Evolutionary conservation across 2,888 invertebrate species (phyloP).

Genomic region (Synanthedon andrenaeformis): DNA sequence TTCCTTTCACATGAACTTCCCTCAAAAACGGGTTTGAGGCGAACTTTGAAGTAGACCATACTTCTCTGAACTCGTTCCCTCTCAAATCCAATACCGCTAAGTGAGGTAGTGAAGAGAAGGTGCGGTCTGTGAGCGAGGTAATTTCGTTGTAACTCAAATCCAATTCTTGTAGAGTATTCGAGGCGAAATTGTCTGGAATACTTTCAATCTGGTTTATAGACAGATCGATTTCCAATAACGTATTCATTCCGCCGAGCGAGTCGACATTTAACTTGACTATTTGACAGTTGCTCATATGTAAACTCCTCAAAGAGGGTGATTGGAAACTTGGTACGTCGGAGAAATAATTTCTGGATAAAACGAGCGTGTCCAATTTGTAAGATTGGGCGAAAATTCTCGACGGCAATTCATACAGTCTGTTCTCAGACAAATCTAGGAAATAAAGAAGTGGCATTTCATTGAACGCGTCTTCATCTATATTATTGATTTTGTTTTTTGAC

Average conservation of each 20-base stretch:
- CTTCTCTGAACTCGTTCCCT: slow-evolving; percentile 77
- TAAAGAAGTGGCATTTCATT: slow-evolving; percentile 63
- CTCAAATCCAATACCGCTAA: slow-evolving; percentile 75
- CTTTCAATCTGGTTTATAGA: slow-evolving; percentile 75
- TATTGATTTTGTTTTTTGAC: slow-evolving; percentile 74
- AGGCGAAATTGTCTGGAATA: slow-evolving; percentile 71
- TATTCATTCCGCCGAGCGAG: slow-evolving; percentile 67
- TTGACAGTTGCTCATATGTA: slow-evolving; percentile 75
- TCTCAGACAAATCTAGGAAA: slow-evolving; percentile 76
- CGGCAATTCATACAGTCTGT: slow-evolving; percentile 72
- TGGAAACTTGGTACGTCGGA: slow-evolving; percentile 67
- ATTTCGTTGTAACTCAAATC: slow-evolving; percentile 73
- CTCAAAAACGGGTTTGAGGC: slow-evolving; percentile 70
- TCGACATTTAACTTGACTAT: slow-evolving; percentile 63
- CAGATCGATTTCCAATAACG: slow-evolving; percentile 71
- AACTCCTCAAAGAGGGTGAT: slow-evolving; percentile 65
- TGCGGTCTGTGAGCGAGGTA: slow-evolving; percentile 67
- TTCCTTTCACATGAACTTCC: slow-evolving; percentile 74
- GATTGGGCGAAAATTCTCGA: slow-evolving; percentile 68
- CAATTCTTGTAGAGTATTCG: slow-evolving; percentile 71
- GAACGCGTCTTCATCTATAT: slow-evolving; percentile 72
- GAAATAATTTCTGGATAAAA: slow-evolving; percentile 76
- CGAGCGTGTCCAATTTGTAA: slow-evolving; percentile 67
- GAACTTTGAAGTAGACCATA: slow-evolving; percentile 73
- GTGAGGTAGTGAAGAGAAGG: slow-evolving; percentile 73